Evolutionary conservation across 1,140 invertebrate genomes (phyloP).

Genomic region (Protaetia brevitarsis): DNA sequence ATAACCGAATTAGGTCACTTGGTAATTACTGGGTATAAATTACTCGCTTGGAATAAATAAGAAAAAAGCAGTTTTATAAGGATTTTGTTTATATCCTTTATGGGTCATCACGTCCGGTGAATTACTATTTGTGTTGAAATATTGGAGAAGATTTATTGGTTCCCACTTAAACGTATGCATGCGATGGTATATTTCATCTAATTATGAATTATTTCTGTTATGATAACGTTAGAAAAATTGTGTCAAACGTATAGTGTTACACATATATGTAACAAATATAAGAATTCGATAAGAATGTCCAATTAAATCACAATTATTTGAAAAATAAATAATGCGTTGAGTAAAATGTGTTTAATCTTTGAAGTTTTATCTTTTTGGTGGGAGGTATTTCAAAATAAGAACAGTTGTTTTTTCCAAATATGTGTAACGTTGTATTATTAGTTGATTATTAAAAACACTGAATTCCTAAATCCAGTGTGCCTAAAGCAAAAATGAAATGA

Average conservation of each 20-base stretch:
- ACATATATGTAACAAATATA: not conserved
- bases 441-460: no score
- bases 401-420: no score
- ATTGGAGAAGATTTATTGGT: not conserved
- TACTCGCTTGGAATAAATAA: not conserved
- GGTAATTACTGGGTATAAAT: not conserved
- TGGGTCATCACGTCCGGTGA: not conserved
- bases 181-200: not conserved
- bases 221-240: not conserved
- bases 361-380: no score
- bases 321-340: no score
- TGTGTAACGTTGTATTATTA: no score
- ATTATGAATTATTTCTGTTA: not conserved
- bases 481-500: no score
- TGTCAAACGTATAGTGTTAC: not conserved
- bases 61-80: not conserved
- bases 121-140: not conserved
- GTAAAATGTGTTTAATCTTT: no score
- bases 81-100: conserved; percentile 6
- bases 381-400: no score
- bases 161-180: not conserved
- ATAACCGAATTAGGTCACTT: conserved; percentile 1
- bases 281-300: no score
- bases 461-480: no score
- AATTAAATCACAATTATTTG: no score